Conservation (phyloP, 1,140 invertebrate genomes). For the Battus philenor region DNA sequence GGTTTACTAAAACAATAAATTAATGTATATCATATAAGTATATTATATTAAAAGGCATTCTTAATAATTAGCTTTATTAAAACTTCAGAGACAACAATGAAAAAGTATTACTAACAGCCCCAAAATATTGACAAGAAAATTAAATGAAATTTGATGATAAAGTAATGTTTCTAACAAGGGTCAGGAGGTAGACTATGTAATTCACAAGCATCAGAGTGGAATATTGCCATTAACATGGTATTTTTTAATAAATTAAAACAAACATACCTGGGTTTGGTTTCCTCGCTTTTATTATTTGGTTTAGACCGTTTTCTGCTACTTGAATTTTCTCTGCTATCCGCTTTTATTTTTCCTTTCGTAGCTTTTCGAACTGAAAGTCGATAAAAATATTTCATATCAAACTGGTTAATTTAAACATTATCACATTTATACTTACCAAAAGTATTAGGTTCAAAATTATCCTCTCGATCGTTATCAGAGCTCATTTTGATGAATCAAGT, state of each 20-base stretch:
- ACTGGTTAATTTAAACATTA: background rate
- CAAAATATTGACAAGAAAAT: background rate
- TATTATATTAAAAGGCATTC: too few relatives aligned
- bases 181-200: background rate
- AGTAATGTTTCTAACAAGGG: background rate
- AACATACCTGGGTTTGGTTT: conserved; percentile 27
- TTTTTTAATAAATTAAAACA: conserved; percentile 12
- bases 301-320: conserved; percentile 43
- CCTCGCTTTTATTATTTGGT: conserved; percentile 33
- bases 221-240: background rate
- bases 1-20: conserved; percentile 32
- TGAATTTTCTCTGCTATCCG: conserved; percentile 41
- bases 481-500: background rate
- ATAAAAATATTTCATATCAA: conserved; percentile 9
- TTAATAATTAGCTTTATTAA: too few relatives aligned
- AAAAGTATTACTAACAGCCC: too few relatives aligned
- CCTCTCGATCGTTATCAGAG: conserved; percentile 1
- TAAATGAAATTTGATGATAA: background rate
- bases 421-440: conserved; percentile 1
- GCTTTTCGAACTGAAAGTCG: conserved; percentile 33
- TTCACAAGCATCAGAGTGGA: background rate
- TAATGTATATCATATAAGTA: too few relatives aligned
- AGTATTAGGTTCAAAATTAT: conserved; percentile 13
- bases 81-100: too few relatives aligned
- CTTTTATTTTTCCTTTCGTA: conserved; percentile 38